Evolutionary conservation across 2,113 vertebrate species (phyloP).

Genomic region (Hydrochoerus hydrochaeris): DNA sequence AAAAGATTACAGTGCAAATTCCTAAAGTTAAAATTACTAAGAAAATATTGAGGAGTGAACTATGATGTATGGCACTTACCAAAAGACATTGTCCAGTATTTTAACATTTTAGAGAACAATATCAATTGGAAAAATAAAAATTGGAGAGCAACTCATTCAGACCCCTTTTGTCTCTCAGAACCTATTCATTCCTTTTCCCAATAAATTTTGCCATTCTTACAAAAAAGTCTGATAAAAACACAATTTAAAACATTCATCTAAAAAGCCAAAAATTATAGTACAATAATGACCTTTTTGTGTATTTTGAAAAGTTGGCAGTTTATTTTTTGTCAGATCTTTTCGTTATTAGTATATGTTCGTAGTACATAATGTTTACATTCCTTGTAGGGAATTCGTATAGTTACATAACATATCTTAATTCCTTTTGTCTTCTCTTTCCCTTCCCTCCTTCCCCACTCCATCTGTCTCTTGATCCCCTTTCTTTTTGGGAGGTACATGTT

Average conservation of each 20-base stretch:
- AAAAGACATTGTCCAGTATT: neutral
- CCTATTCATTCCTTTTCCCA: neutral
- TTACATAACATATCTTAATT: neutral
- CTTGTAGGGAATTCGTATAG: neutral
- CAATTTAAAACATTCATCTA: neutral
- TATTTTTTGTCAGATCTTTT: neutral
- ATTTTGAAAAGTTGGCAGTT: conserved; percentile 16
- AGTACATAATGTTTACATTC: neutral
- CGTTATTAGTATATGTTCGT: neutral
- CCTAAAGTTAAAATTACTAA: conserved; percentile 33
- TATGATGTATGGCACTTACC: neutral
- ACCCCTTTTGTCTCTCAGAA: neutral
- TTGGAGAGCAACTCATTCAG: neutral
- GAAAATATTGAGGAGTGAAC: neutral
- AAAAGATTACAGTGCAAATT: conserved; percentile 30
- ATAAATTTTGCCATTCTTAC: neutral
- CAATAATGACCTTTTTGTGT: neutral
- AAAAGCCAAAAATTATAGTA: conserved; percentile 14
- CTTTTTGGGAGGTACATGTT: neutral
- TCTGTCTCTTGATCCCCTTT: neutral
- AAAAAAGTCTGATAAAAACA: neutral
- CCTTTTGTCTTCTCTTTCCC: neutral
- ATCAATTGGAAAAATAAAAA: neutral
- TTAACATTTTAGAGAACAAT: neutral
- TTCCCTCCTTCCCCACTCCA: neutral